Conservation (phyloP, 2,113 vertebrate genomes). For the Mixornis gularis region DNA sequence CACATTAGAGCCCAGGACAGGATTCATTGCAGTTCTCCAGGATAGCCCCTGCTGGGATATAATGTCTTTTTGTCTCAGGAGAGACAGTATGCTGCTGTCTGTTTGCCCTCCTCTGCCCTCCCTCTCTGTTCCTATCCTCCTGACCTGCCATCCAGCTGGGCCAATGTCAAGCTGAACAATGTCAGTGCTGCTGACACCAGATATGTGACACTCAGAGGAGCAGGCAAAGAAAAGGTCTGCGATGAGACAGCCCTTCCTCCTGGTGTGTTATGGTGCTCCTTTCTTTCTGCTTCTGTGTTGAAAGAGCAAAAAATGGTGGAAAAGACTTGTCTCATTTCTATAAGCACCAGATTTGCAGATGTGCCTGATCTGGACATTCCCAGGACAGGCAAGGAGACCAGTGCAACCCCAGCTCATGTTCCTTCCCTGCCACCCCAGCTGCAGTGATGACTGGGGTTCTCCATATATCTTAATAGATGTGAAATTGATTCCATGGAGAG, state of each 20-base stretch:
- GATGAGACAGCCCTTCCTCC: not conserved
- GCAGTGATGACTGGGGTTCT: not conserved
- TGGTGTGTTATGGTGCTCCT: not conserved
- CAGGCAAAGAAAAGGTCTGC: not conserved
- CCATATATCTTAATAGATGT: not conserved
- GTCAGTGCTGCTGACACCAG: not conserved
- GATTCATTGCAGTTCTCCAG: not conserved
- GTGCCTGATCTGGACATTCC: not conserved
- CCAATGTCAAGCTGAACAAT: not conserved
- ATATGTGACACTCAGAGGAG: not conserved
- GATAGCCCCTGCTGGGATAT: not conserved
- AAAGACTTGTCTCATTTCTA: not conserved
- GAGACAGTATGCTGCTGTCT: not conserved
- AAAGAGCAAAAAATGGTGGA: not conserved
- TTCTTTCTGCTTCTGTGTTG: not conserved
- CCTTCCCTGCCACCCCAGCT: not conserved
- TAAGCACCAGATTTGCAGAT: not conserved
- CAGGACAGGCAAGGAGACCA: not conserved
- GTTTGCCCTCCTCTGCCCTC: not conserved
- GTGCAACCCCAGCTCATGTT: not conserved
- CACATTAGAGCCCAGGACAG: not conserved
- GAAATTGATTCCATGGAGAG: not conserved
- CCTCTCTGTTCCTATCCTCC: not conserved
- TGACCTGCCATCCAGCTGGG: not conserved
- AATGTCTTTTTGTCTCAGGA: not conserved